Evolutionary conservation across 2,113 vertebrate species (phyloP), one percentile per base, ranked within the genome.

Genomic region (Peromyscus polionotus): DNA sequence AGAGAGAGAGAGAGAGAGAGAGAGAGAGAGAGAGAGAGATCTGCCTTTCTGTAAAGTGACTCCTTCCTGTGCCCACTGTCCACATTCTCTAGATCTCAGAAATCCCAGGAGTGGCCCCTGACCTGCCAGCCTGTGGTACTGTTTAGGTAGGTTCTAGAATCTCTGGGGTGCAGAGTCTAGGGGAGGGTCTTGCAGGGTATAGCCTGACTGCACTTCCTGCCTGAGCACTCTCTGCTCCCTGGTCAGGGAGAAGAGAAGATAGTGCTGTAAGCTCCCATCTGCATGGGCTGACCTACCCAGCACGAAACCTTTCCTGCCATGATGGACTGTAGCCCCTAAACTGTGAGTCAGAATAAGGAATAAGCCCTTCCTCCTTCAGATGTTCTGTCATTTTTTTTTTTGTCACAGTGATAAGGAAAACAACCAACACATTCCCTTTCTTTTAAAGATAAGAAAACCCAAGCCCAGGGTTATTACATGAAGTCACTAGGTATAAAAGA

Each of bases 381-480:
- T n/a, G n/a, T n/a, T n/a, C n/a, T n/a, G n/a, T n/a, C n/a, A n/a
- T n/a, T 48, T 42, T 42, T 42, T 42, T 42, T 42, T 42, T 42
- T 3, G 45, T 48, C 26, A 59, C 54, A 39, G n/a, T 85, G 81
- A 83, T 61, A 39, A 84, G 39, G 24, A 65, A 65, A 36, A 39
- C 57, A 31, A 63, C n/a, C 54, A 59, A 83, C 36, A n/a, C 11
- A 77, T 19, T 57, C 17, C 9, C 14, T n/a, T 12, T 91, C 36
- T 75, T 95, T 92, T 88, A 80, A 94, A 96, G n/a, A 75, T 61
- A 68, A 93, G 65, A 88, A 88, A 94, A 90, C 36, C 39, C 11
- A 94, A 90, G 26, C 31, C 2, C 48, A 67, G 28, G 80, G 36
- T 26, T n/a, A 80, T 48, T 9, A 28, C 24, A 10, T 42, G 45